Conservation (phyloP, 2,888 invertebrate species). For the Pyralis farinalis region DNA sequence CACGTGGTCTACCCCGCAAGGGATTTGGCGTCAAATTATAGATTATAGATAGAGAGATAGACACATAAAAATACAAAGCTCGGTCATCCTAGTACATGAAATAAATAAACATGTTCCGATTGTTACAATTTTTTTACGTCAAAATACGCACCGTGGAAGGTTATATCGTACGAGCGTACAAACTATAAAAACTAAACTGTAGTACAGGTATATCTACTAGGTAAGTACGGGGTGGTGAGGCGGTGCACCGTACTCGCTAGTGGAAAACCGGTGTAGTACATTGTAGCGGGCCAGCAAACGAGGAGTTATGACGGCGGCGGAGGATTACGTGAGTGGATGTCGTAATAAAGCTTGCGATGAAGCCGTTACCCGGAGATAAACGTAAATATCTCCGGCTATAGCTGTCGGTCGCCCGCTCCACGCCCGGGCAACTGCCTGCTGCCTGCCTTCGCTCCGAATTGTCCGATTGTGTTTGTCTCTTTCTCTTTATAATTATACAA, state of each 20-base stretch:
- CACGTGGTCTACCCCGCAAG: too few relatives aligned
- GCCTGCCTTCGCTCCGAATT: conserved; percentile 30
- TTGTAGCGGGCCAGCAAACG: conserved; percentile 73
- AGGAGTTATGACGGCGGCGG: conserved; percentile 77
- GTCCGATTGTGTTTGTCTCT: conserved; percentile 32
- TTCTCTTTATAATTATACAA: conserved; percentile 37
- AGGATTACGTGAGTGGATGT: conserved; percentile 81
- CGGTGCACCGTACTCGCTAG: conserved; percentile 49
- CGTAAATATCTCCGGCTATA: conserved; percentile 75
- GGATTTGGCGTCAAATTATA: too few relatives aligned
- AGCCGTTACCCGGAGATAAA: conserved; percentile 80
- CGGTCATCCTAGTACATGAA: too few relatives aligned
- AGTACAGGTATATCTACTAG: conserved; percentile 10
- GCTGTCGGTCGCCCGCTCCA: conserved; percentile 47
- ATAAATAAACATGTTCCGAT: too few relatives aligned
- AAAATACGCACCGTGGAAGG: too few relatives aligned
- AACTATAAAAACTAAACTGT: conserved; percentile 20
- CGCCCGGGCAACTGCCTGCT: conserved; percentile 23
- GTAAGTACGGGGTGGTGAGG: conserved; percentile 22
- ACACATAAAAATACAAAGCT: too few relatives aligned
- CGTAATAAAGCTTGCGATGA: conserved; percentile 81
- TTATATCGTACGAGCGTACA: conserved; percentile 12
- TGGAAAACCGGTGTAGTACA: conserved; percentile 68
- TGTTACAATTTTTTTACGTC: too few relatives aligned
- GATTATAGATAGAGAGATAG: too few relatives aligned